These are phyloP conservation scores for Beris chalybata DNA, from an alignment of 2,888 invertebrate genomes.

Conservation along the genomic window DNA sequence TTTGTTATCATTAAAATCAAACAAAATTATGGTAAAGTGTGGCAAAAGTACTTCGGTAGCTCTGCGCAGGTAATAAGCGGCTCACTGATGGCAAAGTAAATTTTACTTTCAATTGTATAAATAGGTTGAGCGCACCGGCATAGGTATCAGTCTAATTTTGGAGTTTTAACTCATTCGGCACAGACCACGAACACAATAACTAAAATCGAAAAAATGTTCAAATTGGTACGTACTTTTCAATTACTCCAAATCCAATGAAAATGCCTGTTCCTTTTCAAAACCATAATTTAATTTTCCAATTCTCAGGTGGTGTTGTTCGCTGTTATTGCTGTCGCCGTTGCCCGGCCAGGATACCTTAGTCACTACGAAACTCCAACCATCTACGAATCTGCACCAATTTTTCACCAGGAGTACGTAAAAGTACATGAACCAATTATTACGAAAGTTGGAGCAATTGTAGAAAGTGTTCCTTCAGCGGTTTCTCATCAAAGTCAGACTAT, in stretches of 20 bases:
- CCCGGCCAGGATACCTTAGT: constrained; percentile 48
- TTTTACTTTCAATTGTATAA: constrained; percentile 11
- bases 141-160: constrained; percentile 15
- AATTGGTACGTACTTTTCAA: constrained; percentile 40
- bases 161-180: constrained; percentile 5
- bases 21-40: too few relatives aligned
- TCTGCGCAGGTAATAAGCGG: too few relatives aligned
- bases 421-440: constrained; percentile 41
- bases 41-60: too few relatives aligned
- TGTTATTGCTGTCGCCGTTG: constrained; percentile 62
- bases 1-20: too few relatives aligned
- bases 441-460: constrained; percentile 38
- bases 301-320: constrained; percentile 44
- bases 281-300: neutral
- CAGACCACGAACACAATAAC: neutral
- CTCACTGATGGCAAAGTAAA: too few relatives aligned
- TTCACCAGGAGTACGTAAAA: constrained; percentile 16
- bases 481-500: constrained; percentile 62
- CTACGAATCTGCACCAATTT: constrained; percentile 20
- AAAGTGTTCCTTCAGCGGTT: constrained; percentile 50
- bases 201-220: constrained; percentile 35
- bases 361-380: constrained; percentile 26
- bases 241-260: neutral
- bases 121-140: constrained; percentile 16
- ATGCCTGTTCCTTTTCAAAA: neutral